Base-by-base conservation (phyloP, 2,797 vertebrate species). In the Ammospiza maritima region DNA sequence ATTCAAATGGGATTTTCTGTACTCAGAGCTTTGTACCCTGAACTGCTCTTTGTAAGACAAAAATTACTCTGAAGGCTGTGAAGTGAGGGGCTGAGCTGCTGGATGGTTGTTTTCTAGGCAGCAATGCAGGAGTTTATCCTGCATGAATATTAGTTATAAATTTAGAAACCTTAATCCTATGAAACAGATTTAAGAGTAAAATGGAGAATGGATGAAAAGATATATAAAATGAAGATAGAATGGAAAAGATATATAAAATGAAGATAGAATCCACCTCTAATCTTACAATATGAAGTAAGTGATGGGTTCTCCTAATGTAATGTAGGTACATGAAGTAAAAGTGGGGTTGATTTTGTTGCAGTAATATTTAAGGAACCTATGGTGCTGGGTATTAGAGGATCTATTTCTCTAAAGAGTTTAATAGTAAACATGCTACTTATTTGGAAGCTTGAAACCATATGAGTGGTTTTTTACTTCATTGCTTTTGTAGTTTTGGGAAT, bases 1-100 rank as follows among this genome's bases (percentile, higher is more conserved):
- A 96, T 93, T 96, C 85, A 95, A 90, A 82, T 77, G 74, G 83
- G 92, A 90, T 95, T 96, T 95, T 94, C 88, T 94, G 93, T 94
- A 57, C 85, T 93, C 0, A 0, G 73, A 88, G 89, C 73, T 91
- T 88, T 89, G 64, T 94, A 89, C 50, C 81, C 60, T 87, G 34
- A 78, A 86, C 83, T 92, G 74, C 64, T 93, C 72, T 90, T 87
- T 84, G 77, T 69, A 73, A 93, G 90, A 62, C 4, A 45, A 53
- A 86, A 93, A 86, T 86, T 19, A 50, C 66, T 89, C 70, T 82
- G 85, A 50, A 88, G 75, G 25, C 85, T 90, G 60, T 51, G 71
- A 54, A 82, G 77, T 18, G 50, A 82, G 51, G n/a, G 67, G 47
- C 44, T 69, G 74, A 77, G 66, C 73, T 89, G 45, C 51, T 89